Evolutionary conservation across 2,888 invertebrate species (phyloP).

Genomic region (Drosophila niveifrons): DNA sequence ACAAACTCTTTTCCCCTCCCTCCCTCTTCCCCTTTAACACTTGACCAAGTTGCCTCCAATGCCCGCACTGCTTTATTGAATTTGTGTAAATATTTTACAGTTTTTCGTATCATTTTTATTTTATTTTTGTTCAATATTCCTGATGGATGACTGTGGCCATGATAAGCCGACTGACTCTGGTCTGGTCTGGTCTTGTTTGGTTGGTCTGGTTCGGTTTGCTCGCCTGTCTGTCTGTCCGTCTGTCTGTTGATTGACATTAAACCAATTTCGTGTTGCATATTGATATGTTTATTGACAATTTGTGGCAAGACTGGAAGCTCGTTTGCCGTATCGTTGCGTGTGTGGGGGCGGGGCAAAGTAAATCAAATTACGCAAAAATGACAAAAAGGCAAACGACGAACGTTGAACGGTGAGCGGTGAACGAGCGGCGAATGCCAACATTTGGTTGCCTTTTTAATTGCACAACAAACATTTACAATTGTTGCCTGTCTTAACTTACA

Average conservation of each 20-base stretch:
- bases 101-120: slow-evolving; percentile 19
- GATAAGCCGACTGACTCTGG: slow-evolving; percentile 46
- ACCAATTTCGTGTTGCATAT: slow-evolving; percentile 71
- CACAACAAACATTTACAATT: slow-evolving; percentile 80
- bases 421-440: slow-evolving; percentile 48
- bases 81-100: slow-evolving; percentile 53
- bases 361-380: slow-evolving; percentile 71
- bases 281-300: slow-evolving; percentile 76
- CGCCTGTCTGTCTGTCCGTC: slow-evolving; percentile 13
- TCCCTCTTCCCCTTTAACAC: neutral
- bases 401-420: neutral
- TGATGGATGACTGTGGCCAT: slow-evolving; percentile 57
- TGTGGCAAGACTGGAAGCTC: slow-evolving; percentile 48
- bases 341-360: slow-evolving; percentile 54
- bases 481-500: slow-evolving; percentile 74
- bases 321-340: slow-evolving; percentile 11
- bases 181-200: neutral
- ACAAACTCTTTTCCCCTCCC: neutral
- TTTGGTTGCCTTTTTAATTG: slow-evolving; percentile 75
- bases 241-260: slow-evolving; percentile 71
- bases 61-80: slow-evolving; percentile 41
- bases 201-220: neutral
- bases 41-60: neutral
- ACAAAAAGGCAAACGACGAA: slow-evolving; percentile 36
- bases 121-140: slow-evolving; percentile 18